Evolutionary conservation across 1,140 invertebrate species (phyloP), one percentile per base, ranked within the genome.

Genomic region (Stegodyphus dumicola): DNA sequence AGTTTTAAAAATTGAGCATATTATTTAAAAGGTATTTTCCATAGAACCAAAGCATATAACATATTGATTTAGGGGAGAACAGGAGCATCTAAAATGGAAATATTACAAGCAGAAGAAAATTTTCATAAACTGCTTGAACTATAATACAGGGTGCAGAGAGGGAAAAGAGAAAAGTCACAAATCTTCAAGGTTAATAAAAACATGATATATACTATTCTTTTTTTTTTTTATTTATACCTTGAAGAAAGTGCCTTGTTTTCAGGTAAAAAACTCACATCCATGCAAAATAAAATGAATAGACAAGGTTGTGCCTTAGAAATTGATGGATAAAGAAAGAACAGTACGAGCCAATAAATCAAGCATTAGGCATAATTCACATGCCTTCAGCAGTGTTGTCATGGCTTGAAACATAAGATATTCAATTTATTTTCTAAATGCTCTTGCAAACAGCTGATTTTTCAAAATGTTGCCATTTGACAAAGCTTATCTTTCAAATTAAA

Each of bases 1-100:
- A 33, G 33, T 33, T 33, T 33, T 18, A 60, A 86, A 80, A 75
- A 51, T 49, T 18, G 48, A 7, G 69, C 48, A 71, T 56, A 7
- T n/a, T 67, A 15, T 67, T 11, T 13, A 64, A 77, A 54, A 77
- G 1, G 0, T 77, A 65, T 52, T 11, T 64, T 56, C 53, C 1
- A n/a, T 10, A 67, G 65, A 48, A 51, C 65, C 7, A 15, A 15
- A 17, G 9, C 65, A 67, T 67, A 15, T 15, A 67, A 67, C 9
- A 67, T 18, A 67, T 5, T 60, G 15, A 60, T 60, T 9, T 60
- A 5, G 9, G 56, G 15, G 56, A 60, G 56, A 60, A 60, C 15
- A 2, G 9, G 9, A 60, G 15, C 9, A 60, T 60, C 9, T 60
- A 9, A 11, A 15, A 60, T 15, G 9, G 56, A 9, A 60, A 15